These are phyloP conservation scores for Frieseomelitta varia DNA, from an alignment of 1,140 invertebrate genomes.

Conservation along the genomic window DNA sequence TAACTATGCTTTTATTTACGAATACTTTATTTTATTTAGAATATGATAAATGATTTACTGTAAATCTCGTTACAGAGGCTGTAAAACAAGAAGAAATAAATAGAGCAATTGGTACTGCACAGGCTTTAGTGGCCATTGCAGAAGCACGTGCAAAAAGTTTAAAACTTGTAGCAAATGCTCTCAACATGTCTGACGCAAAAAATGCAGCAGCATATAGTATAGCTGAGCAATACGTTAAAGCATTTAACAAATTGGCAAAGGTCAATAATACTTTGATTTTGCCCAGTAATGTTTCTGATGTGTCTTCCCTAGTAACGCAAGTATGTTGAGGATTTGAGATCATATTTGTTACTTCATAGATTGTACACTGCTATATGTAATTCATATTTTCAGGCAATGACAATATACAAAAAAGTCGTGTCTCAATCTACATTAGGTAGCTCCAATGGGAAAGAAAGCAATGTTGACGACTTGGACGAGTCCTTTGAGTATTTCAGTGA, in stretches of 20 bases:
- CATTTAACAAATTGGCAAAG: constrained; percentile 96
- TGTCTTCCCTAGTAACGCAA: constrained; percentile 92
- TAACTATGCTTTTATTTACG: background rate
- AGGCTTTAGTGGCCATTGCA: constrained; percentile 92
- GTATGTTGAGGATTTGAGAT: constrained; percentile 79
- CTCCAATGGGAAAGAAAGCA: constrained; percentile 29
- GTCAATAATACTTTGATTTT: constrained; percentile 97
- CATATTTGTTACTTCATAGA: constrained; percentile 10
- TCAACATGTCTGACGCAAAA: constrained; percentile 87
- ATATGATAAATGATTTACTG: background rate
- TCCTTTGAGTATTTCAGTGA: constrained; percentile 83
- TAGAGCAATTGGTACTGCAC: constrained; percentile 92
- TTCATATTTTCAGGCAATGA: constrained; percentile 84
- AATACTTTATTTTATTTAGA: background rate
- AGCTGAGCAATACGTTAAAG: constrained; percentile 97
- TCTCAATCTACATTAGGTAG: constrained; percentile 47
- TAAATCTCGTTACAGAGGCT: constrained; percentile 85
- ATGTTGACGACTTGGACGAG: constrained; percentile 43
- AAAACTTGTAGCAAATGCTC: constrained; percentile 87
- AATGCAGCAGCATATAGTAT: constrained; percentile 95
- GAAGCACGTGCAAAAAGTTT: constrained; percentile 92
- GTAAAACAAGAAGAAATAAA: constrained; percentile 94
- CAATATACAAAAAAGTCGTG: constrained; percentile 87
- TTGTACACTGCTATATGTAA: constrained; percentile 28
- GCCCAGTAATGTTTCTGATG: constrained; percentile 94